Conservation (phyloP, 1,140 invertebrate species). For the silkworm (Bombyx mori) region DNA sequence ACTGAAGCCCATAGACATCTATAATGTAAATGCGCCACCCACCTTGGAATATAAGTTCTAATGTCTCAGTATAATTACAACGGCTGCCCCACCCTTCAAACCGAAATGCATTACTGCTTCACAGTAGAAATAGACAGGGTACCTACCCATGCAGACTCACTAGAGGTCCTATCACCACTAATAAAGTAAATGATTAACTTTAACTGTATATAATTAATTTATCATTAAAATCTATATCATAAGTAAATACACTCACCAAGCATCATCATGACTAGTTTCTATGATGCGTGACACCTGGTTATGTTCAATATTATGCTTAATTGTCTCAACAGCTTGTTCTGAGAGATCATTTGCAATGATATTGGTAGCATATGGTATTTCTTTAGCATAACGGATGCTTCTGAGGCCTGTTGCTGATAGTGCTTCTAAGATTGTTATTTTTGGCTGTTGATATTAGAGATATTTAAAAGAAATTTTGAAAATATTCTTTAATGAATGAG, state of each 20-base stretch:
- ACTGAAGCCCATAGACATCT: too few relatives aligned
- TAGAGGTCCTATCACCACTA: neutral
- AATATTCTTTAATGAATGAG: too few relatives aligned
- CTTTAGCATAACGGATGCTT: conserved; percentile 96
- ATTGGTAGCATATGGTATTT: conserved; percentile 85
- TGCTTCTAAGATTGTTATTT: conserved; percentile 90
- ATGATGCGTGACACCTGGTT: conserved; percentile 87
- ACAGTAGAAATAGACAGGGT: too few relatives aligned
- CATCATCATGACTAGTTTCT: conserved; percentile 83
- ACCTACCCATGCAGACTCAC: too few relatives aligned
- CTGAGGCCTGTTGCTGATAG: conserved; percentile 95
- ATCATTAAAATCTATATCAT: neutral
- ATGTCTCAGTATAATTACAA: too few relatives aligned
- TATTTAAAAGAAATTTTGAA: too few relatives aligned
- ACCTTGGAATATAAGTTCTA: too few relatives aligned
- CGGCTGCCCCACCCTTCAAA: too few relatives aligned
- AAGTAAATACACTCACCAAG: conserved; percentile 73
- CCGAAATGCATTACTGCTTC: too few relatives aligned
- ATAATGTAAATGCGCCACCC: too few relatives aligned
- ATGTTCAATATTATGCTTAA: conserved; percentile 84
- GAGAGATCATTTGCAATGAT: conserved; percentile 97
- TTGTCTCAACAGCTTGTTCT: conserved; percentile 87
- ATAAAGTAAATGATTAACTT: neutral
- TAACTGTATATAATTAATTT: neutral
- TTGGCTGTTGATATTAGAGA: conserved; percentile 56